These are phyloP conservation scores for Diplogasteroides magnus DNA, from an alignment of 1,140 invertebrate species.

Conservation along the genomic window DNA sequence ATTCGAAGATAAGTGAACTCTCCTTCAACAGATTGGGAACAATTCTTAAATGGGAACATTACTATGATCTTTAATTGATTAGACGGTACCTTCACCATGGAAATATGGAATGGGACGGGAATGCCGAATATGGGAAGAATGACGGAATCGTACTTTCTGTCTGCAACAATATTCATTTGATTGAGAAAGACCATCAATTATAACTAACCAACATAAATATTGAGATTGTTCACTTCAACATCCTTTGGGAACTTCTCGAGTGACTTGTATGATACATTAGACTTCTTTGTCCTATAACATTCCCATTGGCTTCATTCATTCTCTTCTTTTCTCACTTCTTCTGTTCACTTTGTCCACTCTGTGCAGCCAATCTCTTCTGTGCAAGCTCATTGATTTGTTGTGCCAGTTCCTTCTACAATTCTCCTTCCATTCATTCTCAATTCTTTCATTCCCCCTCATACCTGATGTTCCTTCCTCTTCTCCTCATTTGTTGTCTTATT, in stretches of 20 bases:
- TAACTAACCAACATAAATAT: slow-evolving; percentile 82
- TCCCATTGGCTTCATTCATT: too few species aligned
- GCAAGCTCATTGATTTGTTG: slow-evolving; percentile 84
- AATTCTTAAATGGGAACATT: slow-evolving; percentile 27
- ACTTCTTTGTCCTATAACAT: slow-evolving; percentile 65
- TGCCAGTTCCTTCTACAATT: slow-evolving; percentile 72
- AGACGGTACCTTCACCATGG: slow-evolving; percentile 87
- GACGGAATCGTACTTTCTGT: slow-evolving; percentile 60
- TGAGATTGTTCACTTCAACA: slow-evolving; percentile 82
- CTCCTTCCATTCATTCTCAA: neutral
- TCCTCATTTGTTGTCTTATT: slow-evolving; percentile 94
- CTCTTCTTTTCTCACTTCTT: slow-evolving; percentile 67
- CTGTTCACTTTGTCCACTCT: slow-evolving; percentile 72
- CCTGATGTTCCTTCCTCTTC: slow-evolving; percentile 88
- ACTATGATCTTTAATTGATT: too few species aligned
- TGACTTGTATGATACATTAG: slow-evolving; percentile 88
- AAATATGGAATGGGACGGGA: slow-evolving; percentile 94
- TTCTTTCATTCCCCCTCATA: neutral
- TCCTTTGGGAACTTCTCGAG: slow-evolving; percentile 85
- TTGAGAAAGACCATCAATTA: slow-evolving; percentile 9
- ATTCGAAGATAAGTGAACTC: slow-evolving; percentile 97
- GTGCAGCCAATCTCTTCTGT: slow-evolving; percentile 78
- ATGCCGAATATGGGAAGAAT: slow-evolving; percentile 92
- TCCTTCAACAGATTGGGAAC: slow-evolving; percentile 71
- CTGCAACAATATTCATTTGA: slow-evolving; percentile 24